phyloP scores from a whole-genome alignment of 1,140 invertebrate species.

The Neodiprion fabricii region DNA sequence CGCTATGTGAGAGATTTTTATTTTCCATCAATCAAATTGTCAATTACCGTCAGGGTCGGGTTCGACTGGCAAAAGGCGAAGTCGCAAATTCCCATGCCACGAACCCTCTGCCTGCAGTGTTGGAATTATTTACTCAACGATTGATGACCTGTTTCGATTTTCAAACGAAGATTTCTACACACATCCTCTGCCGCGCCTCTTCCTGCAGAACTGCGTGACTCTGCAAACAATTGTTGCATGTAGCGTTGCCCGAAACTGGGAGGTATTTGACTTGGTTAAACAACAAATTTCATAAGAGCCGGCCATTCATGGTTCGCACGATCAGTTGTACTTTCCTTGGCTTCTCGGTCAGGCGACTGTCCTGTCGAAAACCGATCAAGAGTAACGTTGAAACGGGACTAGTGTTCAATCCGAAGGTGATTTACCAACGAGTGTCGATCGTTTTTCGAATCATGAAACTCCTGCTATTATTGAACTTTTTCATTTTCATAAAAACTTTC shows the following conservation, averaged over 20 bases:
- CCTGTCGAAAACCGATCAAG: background rate
- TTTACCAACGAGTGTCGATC: background rate
- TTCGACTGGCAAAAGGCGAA: too few species aligned
- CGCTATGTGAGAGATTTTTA: too few species aligned
- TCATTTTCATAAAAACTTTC: background rate
- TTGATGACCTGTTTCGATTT: conserved; percentile 21
- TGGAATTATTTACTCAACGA: background rate
- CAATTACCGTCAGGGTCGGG: too few species aligned
- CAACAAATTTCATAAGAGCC: conserved; percentile 46
- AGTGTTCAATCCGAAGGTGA: background rate
- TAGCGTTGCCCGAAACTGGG: conserved; percentile 42
- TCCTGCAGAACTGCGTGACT: conserved; percentile 36
- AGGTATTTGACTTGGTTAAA: conserved; percentile 52
- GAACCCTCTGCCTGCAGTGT: too few species aligned
- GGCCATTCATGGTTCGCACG: conserved; percentile 23
- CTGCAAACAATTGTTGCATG: conserved; percentile 13
- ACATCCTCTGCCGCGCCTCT: conserved; percentile 44
- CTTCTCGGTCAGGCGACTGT: conserved; percentile 7
- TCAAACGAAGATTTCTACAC: conserved; percentile 48
- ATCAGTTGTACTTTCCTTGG: conserved; percentile 37
- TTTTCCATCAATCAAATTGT: too few species aligned
- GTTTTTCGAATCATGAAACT: background rate
- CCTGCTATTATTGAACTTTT: background rate
- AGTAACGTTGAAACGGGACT: background rate
- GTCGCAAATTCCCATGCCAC: too few species aligned